phyloP scores from a whole-genome alignment of 1,140 invertebrate species.

The Diuraphis noxia region DNA sequence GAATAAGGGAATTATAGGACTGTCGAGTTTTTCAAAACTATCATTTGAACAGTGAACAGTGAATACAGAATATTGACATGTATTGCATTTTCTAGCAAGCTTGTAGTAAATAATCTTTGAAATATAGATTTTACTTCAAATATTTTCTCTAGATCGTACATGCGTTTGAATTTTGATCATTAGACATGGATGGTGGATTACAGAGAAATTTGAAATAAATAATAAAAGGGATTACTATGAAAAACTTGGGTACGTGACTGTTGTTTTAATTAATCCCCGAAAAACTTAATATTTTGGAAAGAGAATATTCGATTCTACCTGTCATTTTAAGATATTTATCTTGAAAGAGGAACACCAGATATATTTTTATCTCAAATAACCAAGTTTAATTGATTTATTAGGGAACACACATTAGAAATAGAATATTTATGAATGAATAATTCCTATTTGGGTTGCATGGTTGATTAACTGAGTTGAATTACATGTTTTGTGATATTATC shows the following conservation, averaged over 20 bases:
- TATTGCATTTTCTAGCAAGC: neutral
- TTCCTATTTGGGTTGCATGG: neutral
- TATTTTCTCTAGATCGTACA: neutral
- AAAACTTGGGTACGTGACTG: slow-evolving; percentile 29
- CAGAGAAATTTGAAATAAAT: slow-evolving; percentile 14
- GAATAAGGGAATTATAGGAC: neutral
- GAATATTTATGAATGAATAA: neutral
- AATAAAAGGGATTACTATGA: slow-evolving; percentile 6
- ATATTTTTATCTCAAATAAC: neutral
- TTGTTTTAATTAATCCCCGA: slow-evolving; percentile 30
- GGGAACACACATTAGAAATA: neutral
- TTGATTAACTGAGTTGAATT: neutral
- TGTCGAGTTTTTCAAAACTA: neutral
- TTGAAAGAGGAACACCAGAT: neutral
- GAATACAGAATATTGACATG: neutral
- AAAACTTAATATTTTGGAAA: neutral
- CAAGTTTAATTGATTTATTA: neutral
- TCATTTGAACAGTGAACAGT: neutral
- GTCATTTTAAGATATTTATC: slow-evolving; percentile 16
- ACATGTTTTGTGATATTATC: neutral
- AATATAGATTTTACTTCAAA: neutral
- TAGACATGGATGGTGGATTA: neutral
- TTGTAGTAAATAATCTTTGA: neutral
- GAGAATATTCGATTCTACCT: slow-evolving; percentile 33
- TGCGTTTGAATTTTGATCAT: neutral